Conservation (phyloP, 1,140 invertebrate genomes). For the Dryas iulia region DNA sequence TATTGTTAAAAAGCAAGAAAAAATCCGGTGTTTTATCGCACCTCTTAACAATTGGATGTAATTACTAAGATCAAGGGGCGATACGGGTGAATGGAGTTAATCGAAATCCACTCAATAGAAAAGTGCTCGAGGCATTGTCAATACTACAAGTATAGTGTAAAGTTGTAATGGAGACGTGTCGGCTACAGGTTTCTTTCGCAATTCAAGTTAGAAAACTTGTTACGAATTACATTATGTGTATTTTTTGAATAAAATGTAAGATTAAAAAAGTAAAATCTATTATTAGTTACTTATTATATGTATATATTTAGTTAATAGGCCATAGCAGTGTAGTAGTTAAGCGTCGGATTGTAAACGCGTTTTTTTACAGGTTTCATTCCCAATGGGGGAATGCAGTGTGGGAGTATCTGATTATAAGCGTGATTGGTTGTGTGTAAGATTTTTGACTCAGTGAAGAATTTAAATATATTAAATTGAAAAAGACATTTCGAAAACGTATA, state of each 20-base stretch:
- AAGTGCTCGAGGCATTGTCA: slow-evolving; percentile 9
- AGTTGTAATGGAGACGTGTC: slow-evolving; percentile 7
- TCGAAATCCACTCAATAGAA: slow-evolving; percentile 17
- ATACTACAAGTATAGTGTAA: background rate
- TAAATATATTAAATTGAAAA: too few relatives aligned
- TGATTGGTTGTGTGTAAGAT: too few relatives aligned
- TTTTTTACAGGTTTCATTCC: too few relatives aligned
- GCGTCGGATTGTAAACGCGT: too few relatives aligned
- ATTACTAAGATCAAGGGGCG: slow-evolving; percentile 16
- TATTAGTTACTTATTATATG: too few relatives aligned
- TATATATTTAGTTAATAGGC: too few relatives aligned
- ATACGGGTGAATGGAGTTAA: slow-evolving; percentile 9
- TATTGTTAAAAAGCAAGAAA: too few relatives aligned
- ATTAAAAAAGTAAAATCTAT: background rate
- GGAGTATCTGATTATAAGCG: too few relatives aligned
- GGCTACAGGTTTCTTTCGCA: background rate
- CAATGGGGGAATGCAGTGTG: too few relatives aligned
- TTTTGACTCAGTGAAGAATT: too few relatives aligned
- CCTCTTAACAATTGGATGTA: background rate
- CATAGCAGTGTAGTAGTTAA: too few relatives aligned
- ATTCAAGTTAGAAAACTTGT: background rate
- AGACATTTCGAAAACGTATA: too few relatives aligned
- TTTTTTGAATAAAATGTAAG: background rate
- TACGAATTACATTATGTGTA: background rate
- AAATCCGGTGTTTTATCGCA: background rate